Evolutionary conservation across 2,797 vertebrate species (phyloP).

Genomic region (Lepus oiostolus): DNA sequence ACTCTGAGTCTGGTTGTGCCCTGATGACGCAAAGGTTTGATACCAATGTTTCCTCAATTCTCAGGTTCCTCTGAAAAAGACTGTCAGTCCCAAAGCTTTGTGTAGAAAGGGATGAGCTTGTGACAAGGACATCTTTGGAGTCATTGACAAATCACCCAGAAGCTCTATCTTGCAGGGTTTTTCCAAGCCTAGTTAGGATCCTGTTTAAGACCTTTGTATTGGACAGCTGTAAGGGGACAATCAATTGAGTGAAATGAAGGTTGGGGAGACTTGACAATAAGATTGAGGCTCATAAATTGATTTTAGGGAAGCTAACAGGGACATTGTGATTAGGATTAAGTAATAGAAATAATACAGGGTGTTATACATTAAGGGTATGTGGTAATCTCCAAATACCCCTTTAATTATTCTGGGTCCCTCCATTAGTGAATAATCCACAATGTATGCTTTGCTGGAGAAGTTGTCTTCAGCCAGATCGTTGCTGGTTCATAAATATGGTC

Average conservation of each 20-base stretch:
- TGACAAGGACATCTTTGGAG: not conserved
- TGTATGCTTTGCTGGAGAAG: not conserved
- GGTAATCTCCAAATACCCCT: not conserved
- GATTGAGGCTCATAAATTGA: not conserved
- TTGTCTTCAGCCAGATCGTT: not conserved
- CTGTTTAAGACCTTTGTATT: not conserved
- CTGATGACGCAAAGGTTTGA: not conserved
- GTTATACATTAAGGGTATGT: not conserved
- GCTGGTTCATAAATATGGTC: not conserved
- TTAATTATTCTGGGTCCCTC: not conserved
- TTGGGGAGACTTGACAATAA: not conserved
- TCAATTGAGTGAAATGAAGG: fast-evolving
- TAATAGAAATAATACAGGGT: not conserved
- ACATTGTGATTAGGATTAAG: not conserved
- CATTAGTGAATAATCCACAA: not conserved
- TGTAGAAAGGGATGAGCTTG: not conserved
- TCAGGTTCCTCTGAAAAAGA: not conserved
- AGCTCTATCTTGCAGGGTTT: not conserved
- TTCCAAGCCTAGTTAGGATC: not conserved
- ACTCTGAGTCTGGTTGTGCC: not conserved
- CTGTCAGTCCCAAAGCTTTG: not conserved
- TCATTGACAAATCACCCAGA: not conserved
- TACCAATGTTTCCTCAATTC: not conserved
- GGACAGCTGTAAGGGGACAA: not conserved
- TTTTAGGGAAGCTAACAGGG: not conserved